phyloP scores from a whole-genome alignment of 1,140 invertebrate genomes.

The Matsumurasca onukii region DNA sequence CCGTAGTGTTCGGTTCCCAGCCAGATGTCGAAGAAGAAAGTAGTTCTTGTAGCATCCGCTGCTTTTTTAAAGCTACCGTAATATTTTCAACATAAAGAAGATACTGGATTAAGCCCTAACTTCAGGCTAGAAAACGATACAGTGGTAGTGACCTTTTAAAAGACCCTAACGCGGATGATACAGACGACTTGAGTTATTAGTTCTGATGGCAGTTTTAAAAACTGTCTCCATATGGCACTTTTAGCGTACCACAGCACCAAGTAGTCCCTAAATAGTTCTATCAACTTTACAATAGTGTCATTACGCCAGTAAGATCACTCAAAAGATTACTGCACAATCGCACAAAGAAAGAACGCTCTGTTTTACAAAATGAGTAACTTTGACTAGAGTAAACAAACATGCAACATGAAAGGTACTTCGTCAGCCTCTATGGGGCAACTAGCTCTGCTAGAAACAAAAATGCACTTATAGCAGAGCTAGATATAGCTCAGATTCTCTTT shows the following conservation, averaged over 20 bases:
- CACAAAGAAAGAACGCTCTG: not conserved
- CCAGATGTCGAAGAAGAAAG: constrained; percentile 18
- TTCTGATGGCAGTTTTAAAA: not conserved
- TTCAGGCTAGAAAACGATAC: constrained; percentile 13
- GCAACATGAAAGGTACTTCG: not conserved
- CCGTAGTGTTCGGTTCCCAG: constrained; percentile 13
- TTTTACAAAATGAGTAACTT: not conserved
- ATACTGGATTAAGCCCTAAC: constrained; percentile 13
- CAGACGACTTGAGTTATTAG: not conserved
- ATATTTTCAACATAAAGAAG: constrained; percentile 15
- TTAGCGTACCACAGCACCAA: constrained; percentile 35
- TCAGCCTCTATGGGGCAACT: not conserved
- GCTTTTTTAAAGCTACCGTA: not conserved
- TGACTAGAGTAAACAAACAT: not conserved
- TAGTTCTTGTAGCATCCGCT: no score
- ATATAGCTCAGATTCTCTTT: not conserved
- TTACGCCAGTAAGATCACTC: constrained; percentile 28
- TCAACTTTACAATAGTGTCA: constrained; percentile 32
- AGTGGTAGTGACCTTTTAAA: constrained; percentile 13
- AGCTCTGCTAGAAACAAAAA: not conserved
- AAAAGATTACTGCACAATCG: constrained; percentile 29
- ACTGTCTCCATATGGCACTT: no score
- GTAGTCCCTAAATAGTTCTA: constrained; percentile 33
- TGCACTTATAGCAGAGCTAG: not conserved
- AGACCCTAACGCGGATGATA: constrained; percentile 17